These are phyloP conservation scores for Parambassis ranga DNA, from an alignment of 2,797 vertebrate genomes.

Conservation along the genomic window DNA sequence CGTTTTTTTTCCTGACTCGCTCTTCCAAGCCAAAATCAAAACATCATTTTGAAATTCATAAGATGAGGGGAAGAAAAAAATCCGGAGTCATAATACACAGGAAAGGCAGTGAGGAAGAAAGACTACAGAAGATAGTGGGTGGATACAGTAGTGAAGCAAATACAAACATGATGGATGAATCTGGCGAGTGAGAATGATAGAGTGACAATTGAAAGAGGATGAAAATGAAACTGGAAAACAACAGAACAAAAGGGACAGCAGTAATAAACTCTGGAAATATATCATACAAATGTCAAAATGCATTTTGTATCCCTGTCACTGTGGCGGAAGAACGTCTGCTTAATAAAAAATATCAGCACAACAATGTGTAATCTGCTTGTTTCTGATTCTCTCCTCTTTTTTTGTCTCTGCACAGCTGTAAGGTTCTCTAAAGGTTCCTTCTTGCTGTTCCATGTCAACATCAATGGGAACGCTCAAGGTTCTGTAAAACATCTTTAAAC, in stretches of 20 bases:
- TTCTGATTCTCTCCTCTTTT: too few relatives aligned
- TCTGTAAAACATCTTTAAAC: too few relatives aligned
- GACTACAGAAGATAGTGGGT: not conserved
- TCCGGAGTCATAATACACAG: not conserved
- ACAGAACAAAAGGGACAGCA: not conserved
- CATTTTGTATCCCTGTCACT: not conserved
- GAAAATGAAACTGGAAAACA: slow-evolving; percentile 11
- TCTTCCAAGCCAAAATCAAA: slow-evolving; percentile 17
- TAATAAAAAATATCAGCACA: too few relatives aligned
- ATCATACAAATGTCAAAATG: slow-evolving; percentile 3
- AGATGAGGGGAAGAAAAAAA: slow-evolving; percentile 5
- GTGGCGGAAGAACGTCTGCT: not conserved
- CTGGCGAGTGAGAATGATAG: slow-evolving; percentile 17
- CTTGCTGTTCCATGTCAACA: too few relatives aligned
- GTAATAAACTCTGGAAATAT: slow-evolving; percentile 14
- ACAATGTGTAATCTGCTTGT: too few relatives aligned
- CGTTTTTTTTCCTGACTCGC: slow-evolving; percentile 16
- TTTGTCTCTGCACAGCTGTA: too few relatives aligned
- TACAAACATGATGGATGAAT: slow-evolving; percentile 27
- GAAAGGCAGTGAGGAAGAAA: slow-evolving; percentile 20
- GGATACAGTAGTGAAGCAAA: slow-evolving; percentile 1
- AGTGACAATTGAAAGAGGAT: slow-evolving; percentile 26
- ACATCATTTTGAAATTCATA: slow-evolving; percentile 31
- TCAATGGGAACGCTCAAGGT: too few relatives aligned
- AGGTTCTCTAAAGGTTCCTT: too few relatives aligned